These are phyloP conservation scores for Meteorus sp. DNA, from an alignment of 1,140 invertebrate genomes.

Conservation along the genomic window DNA sequence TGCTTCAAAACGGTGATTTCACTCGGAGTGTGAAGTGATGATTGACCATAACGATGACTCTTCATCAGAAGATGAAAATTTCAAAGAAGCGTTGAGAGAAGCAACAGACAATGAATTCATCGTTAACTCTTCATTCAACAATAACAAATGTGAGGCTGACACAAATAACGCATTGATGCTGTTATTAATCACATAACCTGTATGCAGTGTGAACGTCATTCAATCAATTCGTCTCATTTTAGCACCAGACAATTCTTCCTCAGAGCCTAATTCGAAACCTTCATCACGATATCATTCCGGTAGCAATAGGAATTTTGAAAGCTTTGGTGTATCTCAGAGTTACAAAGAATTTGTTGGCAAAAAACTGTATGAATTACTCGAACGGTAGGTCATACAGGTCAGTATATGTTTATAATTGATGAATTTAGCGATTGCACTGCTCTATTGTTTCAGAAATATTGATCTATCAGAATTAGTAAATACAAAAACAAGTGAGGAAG, in stretches of 20 bases:
- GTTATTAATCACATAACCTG: neutral
- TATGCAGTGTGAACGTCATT: neutral
- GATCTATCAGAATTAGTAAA: constrained; percentile 27
- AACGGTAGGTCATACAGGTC: constrained; percentile 40
- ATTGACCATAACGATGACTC: neutral
- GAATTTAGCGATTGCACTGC: neutral
- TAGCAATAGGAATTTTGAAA: constrained; percentile 29
- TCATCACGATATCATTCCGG: constrained; percentile 1
- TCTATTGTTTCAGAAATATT: constrained; percentile 4
- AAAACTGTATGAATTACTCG: constrained; percentile 37
- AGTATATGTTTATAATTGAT: constrained; percentile 13
- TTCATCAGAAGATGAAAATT: neutral
- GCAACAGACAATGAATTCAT: constrained; percentile 3
- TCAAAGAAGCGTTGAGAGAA: constrained; percentile 2
- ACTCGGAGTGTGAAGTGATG: no score
- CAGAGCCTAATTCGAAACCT: neutral
- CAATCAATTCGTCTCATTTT: neutral
- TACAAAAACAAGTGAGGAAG: constrained; percentile 8
- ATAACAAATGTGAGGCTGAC: neutral
- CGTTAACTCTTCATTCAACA: neutral
- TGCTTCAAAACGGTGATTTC: no score
- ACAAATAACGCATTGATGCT: neutral
- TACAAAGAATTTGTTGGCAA: constrained; percentile 41
- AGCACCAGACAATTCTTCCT: neutral
- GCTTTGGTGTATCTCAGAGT: constrained; percentile 33